These are phyloP conservation scores for Pachycephus smyrnensis DNA, from an alignment of 2,888 invertebrate genomes.

Conservation along the genomic window DNA sequence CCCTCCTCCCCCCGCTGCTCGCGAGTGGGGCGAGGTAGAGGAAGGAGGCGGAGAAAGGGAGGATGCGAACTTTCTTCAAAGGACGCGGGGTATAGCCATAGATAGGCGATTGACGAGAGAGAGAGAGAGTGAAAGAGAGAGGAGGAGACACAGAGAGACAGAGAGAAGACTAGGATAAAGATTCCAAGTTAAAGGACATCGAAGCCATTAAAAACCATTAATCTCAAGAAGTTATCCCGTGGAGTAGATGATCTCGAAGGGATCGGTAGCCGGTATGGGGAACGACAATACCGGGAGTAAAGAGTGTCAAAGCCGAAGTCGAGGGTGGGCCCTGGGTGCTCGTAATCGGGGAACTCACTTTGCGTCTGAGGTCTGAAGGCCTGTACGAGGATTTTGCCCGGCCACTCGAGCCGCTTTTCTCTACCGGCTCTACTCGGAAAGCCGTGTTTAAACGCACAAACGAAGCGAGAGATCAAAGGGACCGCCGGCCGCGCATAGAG, in stretches of 20 bases:
- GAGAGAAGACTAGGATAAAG: slow-evolving; percentile 11
- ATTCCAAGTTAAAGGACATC: slow-evolving; percentile 16
- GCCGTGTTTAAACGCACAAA: slow-evolving; percentile 63
- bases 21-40: neutral
- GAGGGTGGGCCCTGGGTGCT: slow-evolving; percentile 14
- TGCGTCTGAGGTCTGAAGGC: slow-evolving; percentile 34
- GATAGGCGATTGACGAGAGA: neutral
- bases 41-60: neutral
- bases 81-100: neutral
- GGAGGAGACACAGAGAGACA: neutral
- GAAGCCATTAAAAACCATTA: slow-evolving; percentile 46
- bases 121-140: no score
- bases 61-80: neutral
- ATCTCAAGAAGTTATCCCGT: slow-evolving; percentile 39
- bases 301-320: slow-evolving; percentile 34
- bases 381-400: slow-evolving; percentile 43
- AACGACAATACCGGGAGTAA: slow-evolving; percentile 34
- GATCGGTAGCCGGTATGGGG: neutral
- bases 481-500: slow-evolving; percentile 36
- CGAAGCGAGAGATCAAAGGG: slow-evolving; percentile 61
- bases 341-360: slow-evolving; percentile 50
- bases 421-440: slow-evolving; percentile 49
- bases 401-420: slow-evolving; percentile 54
- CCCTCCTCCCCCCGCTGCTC: neutral
- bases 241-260: neutral